phyloP scores from a whole-genome alignment of 1,140 invertebrate genomes.

The Metaphire vulgaris region DNA sequence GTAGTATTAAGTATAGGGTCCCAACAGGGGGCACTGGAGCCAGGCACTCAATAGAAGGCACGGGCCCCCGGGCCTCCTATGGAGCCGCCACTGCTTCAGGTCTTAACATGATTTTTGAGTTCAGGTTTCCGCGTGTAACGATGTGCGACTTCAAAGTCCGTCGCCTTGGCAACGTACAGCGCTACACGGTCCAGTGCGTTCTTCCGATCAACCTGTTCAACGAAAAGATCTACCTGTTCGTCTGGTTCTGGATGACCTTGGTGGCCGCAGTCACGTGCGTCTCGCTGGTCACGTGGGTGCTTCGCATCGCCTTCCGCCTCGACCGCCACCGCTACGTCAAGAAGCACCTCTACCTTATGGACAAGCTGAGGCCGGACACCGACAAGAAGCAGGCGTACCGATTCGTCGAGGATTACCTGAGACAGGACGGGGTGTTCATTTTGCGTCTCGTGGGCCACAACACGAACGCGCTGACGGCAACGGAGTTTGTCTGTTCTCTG shows the following conservation, averaged over 20 bases:
- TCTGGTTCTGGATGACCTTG: too few relatives aligned
- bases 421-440: constrained; percentile 52
- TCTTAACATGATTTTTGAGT: too few relatives aligned
- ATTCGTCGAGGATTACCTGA: constrained; percentile 42
- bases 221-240: too few relatives aligned
- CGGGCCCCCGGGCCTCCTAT: too few relatives aligned
- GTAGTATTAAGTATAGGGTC: too few relatives aligned
- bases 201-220: too few relatives aligned
- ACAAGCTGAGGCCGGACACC: constrained; percentile 16
- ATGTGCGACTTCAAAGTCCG: too few relatives aligned
- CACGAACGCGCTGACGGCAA: constrained; percentile 25
- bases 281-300: constrained; percentile 49
- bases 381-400: constrained; percentile 33
- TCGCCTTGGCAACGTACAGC: constrained; percentile 49
- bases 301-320: constrained; percentile 35
- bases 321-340: constrained; percentile 31
- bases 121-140: constrained; percentile 54
- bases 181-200: too few relatives aligned
- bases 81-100: too few relatives aligned
- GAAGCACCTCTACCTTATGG: constrained; percentile 30
- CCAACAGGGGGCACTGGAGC: too few relatives aligned
- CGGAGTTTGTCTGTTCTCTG: constrained; percentile 21
- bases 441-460: constrained; percentile 52
- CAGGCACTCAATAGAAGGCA: too few relatives aligned
- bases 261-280: constrained; percentile 39